Evolutionary conservation across 2,113 vertebrate species (phyloP), one percentile per base, ranked within the genome.

Genomic region (Otis tarda): DNA sequence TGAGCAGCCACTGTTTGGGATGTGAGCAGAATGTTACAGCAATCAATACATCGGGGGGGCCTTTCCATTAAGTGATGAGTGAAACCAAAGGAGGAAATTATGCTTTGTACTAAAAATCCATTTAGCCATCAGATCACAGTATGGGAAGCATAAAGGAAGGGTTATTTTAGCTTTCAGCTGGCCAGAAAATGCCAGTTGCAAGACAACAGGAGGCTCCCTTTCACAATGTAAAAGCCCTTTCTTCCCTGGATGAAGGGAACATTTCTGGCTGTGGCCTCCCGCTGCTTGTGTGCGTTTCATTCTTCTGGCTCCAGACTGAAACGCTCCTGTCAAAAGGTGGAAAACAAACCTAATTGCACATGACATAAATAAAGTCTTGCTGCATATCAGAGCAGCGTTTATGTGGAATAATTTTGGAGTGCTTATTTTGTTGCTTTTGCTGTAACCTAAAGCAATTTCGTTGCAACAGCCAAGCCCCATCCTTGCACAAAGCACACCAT

Each of bases 151-250:
- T 74, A 95, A 95, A 96, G 78, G 69, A 90, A 73, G 80, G 93
- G 89, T 94, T 92, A 84, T 87, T 95, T 94, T 43, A 93, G 77
- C 95, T 93, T 96, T 95, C 52, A 95, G 83, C 69, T 92, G 83
- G 17, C 75, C 90, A 96, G 94, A 96, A 93, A 94, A 88, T 92
- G 83, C 64, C 80, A 33, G 89, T 22, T 63, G 60, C 93, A 83
- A 96, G 94, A 97, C 95, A 96, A 94, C 91, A 95, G 95, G 96
- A 95, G 93, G 95, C 95, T 96, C 93, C 93, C 95, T 94, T 93
- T 96, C 88, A 96, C 90, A 95, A 4, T 39, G n/a, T 89, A 94
- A 96, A 91, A 95, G 74, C 28, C 12, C 31, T 96, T 92, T 96
- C 80, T 96, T 94, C 78, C 39, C 53, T 91, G 83, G 83, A 86